Evolutionary conservation across 2,797 vertebrate species (phyloP).

Genomic region (Alcedo atthis): DNA sequence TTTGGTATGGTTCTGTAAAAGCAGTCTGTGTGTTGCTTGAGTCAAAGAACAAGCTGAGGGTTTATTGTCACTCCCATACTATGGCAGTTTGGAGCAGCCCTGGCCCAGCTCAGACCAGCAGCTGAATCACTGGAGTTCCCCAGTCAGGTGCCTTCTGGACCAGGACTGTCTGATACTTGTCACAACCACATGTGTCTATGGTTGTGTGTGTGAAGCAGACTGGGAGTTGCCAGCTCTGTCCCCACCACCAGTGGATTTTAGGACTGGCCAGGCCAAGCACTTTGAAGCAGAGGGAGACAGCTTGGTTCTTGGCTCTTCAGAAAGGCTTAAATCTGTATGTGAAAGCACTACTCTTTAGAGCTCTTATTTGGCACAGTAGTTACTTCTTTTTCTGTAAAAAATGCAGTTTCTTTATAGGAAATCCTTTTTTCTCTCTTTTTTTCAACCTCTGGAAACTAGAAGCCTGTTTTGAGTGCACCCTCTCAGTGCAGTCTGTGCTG

Average conservation of each 20-base stretch:
- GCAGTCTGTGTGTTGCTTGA: neutral
- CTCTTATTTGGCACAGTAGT: neutral
- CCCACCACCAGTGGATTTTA: neutral
- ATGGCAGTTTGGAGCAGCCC: neutral
- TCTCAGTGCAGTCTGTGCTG: rapidly evolving
- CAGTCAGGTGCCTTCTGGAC: neutral
- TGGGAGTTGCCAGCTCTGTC: neutral
- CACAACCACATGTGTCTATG: neutral
- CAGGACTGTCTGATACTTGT: neutral
- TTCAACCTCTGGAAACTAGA: neutral
- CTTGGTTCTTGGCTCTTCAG: neutral
- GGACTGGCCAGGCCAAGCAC: neutral
- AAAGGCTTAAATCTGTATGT: neutral
- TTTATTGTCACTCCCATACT: neutral
- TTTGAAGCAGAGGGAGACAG: neutral
- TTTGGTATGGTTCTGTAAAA: neutral
- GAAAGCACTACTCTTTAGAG: neutral
- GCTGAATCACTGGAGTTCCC: neutral
- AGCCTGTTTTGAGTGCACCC: neutral
- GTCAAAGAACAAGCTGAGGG: neutral
- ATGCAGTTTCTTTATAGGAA: neutral
- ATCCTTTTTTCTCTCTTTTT: neutral
- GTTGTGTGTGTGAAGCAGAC: neutral
- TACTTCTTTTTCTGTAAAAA: neutral
- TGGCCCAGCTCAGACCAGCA: neutral